Base-by-base conservation (phyloP, 2,113 vertebrate genomes). In the Lepus americanus region DNA sequence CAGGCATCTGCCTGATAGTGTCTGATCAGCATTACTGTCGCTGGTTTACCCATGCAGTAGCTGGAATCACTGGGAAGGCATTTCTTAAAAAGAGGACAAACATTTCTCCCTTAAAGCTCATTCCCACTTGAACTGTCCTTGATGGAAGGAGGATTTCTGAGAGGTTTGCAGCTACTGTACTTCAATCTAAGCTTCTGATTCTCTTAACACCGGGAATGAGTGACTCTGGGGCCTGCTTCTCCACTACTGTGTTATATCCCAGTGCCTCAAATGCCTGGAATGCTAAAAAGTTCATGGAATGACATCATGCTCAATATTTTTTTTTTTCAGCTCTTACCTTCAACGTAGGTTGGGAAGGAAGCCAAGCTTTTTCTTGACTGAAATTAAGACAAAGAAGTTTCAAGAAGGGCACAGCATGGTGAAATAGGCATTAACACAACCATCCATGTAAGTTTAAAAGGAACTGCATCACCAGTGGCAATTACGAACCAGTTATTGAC, bases 321-420 rank as follows among this genome's bases (percentile, higher is more conserved):
- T 95, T 91, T 80, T 96, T 78, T 78, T 82, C 64, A 94, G 89
- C 82, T 97, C 99, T 99, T 98, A 99, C 99, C 99, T 99, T 99
- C 99, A 97, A 99, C 99, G 92, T 99, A 99, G 22, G 99, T 99
- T 91, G 99, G 99, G 98, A 99, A 99, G 51, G 99, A 99, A 86
- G 99, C 99, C 98, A 99, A 98, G 97, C 98, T 99, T 98, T 99
- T 99, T 97, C 99, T 99, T 97, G 99, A 98, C 99, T 99, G 98
- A 96, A 98, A 98, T 97, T 92, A 98, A 98, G 97, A 99, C 90
- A 98, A 93, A 98, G 90, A 98, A 82, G 90, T 98, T 98, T 98
- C 96, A 98, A 97, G 98, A 89, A 96, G 84, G 97, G 97, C 82
- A 97, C 29, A 97, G 79, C 79, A 97, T 96, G 92, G 95, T 96